Percentiles rank a stretch among this genome's conserved stretches.
These are phyloP conservation scores for Pterocles gutturalis DNA, from an alignment of 2,113 vertebrate genomes.

Conservation along the genomic window DNA sequence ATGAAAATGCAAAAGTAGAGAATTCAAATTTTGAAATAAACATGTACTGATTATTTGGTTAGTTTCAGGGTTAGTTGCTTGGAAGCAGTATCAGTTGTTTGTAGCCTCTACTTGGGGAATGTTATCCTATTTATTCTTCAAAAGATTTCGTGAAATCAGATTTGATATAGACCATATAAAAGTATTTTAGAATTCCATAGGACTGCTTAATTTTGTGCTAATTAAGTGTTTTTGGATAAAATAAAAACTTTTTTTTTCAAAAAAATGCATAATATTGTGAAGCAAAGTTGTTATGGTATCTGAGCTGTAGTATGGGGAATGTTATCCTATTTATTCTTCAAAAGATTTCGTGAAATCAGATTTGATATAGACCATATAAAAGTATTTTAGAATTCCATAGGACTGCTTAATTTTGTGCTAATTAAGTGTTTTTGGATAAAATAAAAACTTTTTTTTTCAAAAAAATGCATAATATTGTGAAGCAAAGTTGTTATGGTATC, in stretches of 20 bases:
- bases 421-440: not conserved
- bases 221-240: not conserved
- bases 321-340: too few species aligned
- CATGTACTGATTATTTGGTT: not conserved
- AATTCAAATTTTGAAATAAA: not conserved
- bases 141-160: not conserved
- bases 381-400: too few species aligned
- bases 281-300: not conserved
- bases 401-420: too few species aligned
- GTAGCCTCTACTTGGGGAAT: not conserved
- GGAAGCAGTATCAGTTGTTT: not conserved
- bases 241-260: too few species aligned
- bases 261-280: not conserved
- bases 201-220: not conserved
- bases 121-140: not conserved
- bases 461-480: not conserved
- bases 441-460: accelerated
- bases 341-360: too few species aligned
- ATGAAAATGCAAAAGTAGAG: not conserved
- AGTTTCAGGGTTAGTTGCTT: not conserved
- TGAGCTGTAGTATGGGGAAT: not conserved
- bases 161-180: not conserved
- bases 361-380: too few species aligned
- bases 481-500: not conserved
- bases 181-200: not conserved